Percentiles rank a stretch among this genome's conserved stretches.
Conservation (phyloP, 2,888 invertebrate genomes). For the Chydorus sphaericus region DNA sequence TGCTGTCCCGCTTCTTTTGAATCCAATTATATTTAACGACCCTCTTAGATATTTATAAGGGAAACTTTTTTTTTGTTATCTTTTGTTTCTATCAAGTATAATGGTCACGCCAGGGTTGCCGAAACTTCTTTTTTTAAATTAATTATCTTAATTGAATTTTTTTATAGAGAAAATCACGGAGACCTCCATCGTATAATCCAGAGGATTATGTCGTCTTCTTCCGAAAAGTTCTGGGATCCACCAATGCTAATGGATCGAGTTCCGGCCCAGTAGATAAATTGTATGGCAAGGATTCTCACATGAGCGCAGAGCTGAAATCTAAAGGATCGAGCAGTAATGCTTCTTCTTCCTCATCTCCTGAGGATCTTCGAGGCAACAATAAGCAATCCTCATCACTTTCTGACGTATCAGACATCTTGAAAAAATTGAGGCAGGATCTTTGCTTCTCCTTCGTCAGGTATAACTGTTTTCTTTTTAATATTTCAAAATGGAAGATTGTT, state of each 20-base stretch:
- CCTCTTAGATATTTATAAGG: too few species aligned
- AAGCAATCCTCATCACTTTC: slow-evolving; percentile 75
- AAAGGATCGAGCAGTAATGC: not conserved
- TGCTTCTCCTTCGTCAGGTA: slow-evolving; percentile 78
- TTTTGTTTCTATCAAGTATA: too few species aligned
- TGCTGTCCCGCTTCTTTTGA: too few species aligned
- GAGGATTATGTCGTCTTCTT: slow-evolving; percentile 71
- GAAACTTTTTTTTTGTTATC: too few species aligned
- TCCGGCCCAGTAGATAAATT: not conserved
- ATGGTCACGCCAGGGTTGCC: too few species aligned
- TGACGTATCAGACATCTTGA: slow-evolving; percentile 70
- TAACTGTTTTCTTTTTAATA: slow-evolving; percentile 17
- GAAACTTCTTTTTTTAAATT: too few species aligned
- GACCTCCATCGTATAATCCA: slow-evolving; percentile 78
- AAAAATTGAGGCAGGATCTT: slow-evolving; percentile 71
- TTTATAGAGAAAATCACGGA: slow-evolving; percentile 39
- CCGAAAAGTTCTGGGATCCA: slow-evolving; percentile 37
- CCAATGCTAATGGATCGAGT: not conserved
- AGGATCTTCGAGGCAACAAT: slow-evolving; percentile 53
- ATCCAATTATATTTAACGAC: too few species aligned
- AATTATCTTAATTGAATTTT: too few species aligned
- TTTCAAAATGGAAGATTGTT: not conserved
- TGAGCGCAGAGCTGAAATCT: slow-evolving; percentile 4
- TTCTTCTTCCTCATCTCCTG: not conserved
- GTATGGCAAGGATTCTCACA: slow-evolving; percentile 14